Evolutionary conservation across 1,140 invertebrate genomes (phyloP).

Genomic region (Odontomachus brunneus): DNA sequence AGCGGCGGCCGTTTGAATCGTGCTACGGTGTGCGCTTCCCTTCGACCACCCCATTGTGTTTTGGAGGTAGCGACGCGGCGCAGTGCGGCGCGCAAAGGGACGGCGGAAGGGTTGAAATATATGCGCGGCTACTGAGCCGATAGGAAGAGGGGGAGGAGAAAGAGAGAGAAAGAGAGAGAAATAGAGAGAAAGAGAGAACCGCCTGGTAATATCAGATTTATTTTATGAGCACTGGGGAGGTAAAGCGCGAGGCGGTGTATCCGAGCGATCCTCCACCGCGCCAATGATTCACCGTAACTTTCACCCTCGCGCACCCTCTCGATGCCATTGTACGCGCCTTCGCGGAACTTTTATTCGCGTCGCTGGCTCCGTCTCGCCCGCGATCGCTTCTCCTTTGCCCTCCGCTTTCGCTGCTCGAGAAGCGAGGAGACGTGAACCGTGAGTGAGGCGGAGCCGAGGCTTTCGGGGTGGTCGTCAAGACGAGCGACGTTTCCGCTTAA

Average conservation of each 20-base stretch:
- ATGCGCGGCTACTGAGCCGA: constrained; percentile 23
- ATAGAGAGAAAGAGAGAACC: background rate
- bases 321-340: constrained; percentile 57
- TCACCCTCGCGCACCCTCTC: constrained; percentile 26
- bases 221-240: constrained; percentile 51
- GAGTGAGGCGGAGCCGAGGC: background rate
- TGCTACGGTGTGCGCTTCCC: constrained; percentile 39
- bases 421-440: background rate
- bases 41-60: constrained; percentile 40
- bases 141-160: background rate
- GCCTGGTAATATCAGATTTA: constrained; percentile 65
- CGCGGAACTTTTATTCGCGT: constrained; percentile 54
- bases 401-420: constrained; percentile 2
- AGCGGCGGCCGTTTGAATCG: constrained; percentile 60
- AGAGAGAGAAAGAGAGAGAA: background rate
- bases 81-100: constrained; percentile 8
- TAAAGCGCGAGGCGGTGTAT: constrained; percentile 31
- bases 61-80: background rate
- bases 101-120: constrained; percentile 44
- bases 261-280: constrained; percentile 35
- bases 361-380: constrained; percentile 16
- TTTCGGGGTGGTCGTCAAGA: background rate
- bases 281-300: constrained; percentile 63
- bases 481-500: background rate
- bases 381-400: constrained; percentile 22